Base-by-base conservation (phyloP, 64 coral and sea anemone species). In the Stichodactyla helianthus region DNA sequence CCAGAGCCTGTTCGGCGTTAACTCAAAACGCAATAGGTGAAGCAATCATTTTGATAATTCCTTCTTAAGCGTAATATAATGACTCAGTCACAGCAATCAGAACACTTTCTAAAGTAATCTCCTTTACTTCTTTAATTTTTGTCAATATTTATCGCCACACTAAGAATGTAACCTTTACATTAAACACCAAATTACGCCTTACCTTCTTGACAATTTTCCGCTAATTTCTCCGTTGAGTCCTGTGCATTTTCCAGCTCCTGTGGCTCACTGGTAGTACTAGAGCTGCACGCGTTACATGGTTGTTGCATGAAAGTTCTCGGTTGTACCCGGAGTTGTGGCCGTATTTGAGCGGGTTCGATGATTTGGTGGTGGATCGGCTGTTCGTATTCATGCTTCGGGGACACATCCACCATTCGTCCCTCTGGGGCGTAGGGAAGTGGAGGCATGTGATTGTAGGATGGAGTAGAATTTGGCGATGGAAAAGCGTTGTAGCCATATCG, bases 121-220 rank as follows among this genome's bases (percentile, higher is more conserved):
- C 62, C 71, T 86, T 80, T 74, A 7, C 5, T 74, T 74, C 68
- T 74, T 74, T 35, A 74, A 91, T 86, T 84, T 10, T 60, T 60
- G 54, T 57, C 83, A 54, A 86, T 78, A 83, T n/a, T 62, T 51
- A 79, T 86, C 76, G 63, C 79, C 89, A 51, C 65, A 25, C 83
- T 22, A 50, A 19, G 52, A 59, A 64, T 64, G 26, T 80, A n/a
- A 83, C 52, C 44, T 79, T 56, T 55, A 64, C 68, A 82, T 82
- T 26, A 92, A 82, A 53, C 53, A 54, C 71, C 53, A 63, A 70
- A 57, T 26, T 18, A 15, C 59, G 6, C 27, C 76, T 89, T 83
- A 92, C 90, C 90, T 92, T 67, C 84, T 59, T 92, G 71, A 18
- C 85, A 92, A 92, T 87, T 92, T 10, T 92, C 90, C 51, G 90